Base-by-base conservation (phyloP, 2,797 vertebrate genomes). In the Lophius americanus region DNA sequence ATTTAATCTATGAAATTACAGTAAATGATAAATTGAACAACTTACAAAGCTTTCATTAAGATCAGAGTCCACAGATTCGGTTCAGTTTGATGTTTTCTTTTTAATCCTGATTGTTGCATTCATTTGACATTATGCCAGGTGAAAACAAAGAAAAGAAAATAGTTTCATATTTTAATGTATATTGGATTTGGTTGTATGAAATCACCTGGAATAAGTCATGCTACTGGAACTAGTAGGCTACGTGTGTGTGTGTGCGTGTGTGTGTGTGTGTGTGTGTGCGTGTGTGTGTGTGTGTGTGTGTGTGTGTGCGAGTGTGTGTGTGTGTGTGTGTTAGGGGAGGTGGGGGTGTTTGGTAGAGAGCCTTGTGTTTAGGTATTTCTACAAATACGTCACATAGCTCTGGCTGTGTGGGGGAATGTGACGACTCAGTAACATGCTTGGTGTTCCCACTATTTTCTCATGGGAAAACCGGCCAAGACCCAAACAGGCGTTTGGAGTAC, bases 361-460 rank as follows among this genome's bases (percentile, higher is more conserved):
- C 50, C 58, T 12, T 48, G 74, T 68, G 59, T 83, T 76, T 64
- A 58, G 80, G 76, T 74, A 85, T 87, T 84, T 88, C 74, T 84
- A 77, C 47, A 82, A 83, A 90, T 89, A 77, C 73, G 56, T 83
- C 64, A 64, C 84, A 85, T 86, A 82, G 78, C 85, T 85, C 66
- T 70, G 87, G 73, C 88, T 76, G 82, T 81, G 62, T 51, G 62
- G 76, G 76, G 89, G 90, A 91, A 92, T 92, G 91, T 91, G 81
- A 82, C 83, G 72, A 82, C 66, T 85, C 67, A 58, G 84, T 88
- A 88, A 73, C 78, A 84, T 73, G 56, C 73, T 76, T 70, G 64
- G 67, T 38, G 69, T 58, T 78, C 67, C 33, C 51, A 72, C 80
- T 85, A 85, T 90, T 88, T 93, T 93, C 92, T 91, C 91, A 92